Percentiles rank a stretch among this genome's conserved stretches.
These are phyloP conservation scores for Drosophila triauraria DNA, from an alignment of 1,140 invertebrate species.

Conservation along the genomic window DNA sequence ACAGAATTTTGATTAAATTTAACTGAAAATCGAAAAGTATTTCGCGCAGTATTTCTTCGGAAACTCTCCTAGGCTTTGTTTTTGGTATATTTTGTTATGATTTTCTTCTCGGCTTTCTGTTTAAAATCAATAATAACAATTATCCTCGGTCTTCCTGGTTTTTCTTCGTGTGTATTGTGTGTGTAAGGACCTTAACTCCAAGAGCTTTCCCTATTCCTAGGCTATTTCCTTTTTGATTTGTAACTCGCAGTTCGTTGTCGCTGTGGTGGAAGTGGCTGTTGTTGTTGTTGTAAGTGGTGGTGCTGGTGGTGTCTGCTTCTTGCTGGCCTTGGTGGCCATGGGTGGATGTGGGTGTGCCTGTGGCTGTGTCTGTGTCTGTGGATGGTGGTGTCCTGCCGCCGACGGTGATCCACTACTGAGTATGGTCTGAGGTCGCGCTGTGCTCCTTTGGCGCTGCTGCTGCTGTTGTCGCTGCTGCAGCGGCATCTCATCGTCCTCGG, in stretches of 20 bases:
- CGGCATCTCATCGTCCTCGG: constrained; percentile 63
- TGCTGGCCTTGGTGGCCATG: constrained; percentile 71
- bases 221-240: constrained; percentile 82
- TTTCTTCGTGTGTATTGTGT: constrained; percentile 20
- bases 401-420: constrained; percentile 19
- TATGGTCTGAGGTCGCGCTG: constrained; percentile 24
- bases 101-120: too few species aligned
- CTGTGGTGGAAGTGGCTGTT: constrained; percentile 26
- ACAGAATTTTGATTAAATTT: neutral
- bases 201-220: constrained; percentile 48
- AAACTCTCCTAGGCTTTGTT: too few species aligned
- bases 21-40: neutral
- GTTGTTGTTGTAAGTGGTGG: constrained; percentile 27
- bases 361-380: constrained; percentile 21
- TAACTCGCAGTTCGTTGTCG: constrained; percentile 82
- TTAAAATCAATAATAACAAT: constrained; percentile 6
- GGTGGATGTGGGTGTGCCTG: constrained; percentile 46
- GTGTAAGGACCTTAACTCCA: constrained; percentile 54
- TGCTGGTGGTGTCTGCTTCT: constrained; percentile 65
- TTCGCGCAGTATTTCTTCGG: too few species aligned
- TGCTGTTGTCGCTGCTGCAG: constrained; percentile 59
- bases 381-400: constrained; percentile 14
- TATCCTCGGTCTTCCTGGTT: neutral
- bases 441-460: constrained; percentile 35
- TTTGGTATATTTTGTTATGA: too few species aligned